phyloP scores from a whole-genome alignment of 1,140 invertebrate species.

The Diorhabda elongata region DNA sequence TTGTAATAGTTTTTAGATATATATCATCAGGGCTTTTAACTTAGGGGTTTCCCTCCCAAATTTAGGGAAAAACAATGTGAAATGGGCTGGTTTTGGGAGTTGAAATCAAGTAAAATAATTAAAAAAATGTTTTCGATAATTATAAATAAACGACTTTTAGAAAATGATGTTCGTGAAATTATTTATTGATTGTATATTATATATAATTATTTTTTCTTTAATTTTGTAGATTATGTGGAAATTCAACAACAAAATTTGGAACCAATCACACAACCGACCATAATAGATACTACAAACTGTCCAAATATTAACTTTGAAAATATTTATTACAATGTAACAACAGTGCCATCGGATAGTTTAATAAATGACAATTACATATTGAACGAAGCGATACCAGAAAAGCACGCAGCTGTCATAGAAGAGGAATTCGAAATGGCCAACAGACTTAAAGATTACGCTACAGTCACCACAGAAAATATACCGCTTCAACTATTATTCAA shows the following conservation, averaged over 20 bases:
- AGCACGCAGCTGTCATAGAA: slow-evolving; percentile 38
- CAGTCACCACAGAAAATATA: slow-evolving; percentile 44
- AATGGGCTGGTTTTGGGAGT: background rate
- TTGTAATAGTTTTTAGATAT: too few relatives aligned
- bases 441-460: slow-evolving; percentile 45
- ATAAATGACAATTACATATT: background rate
- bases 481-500: slow-evolving; percentile 42
- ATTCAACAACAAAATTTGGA: background rate
- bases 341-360: slow-evolving; percentile 7
- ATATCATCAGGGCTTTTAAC: too few relatives aligned
- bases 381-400: slow-evolving; percentile 13
- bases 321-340: slow-evolving; percentile 1
- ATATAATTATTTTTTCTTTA: background rate
- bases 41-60: too few relatives aligned
- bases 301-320: slow-evolving; percentile 9
- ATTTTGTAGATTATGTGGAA: slow-evolving; percentile 4
- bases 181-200: background rate
- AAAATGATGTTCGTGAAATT: background rate
- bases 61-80: background rate
- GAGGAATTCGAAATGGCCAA: slow-evolving; percentile 42
- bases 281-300: background rate
- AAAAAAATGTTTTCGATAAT: background rate
- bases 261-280: background rate
- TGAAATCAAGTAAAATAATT: background rate
- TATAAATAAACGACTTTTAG: background rate